phyloP scores from a whole-genome alignment of 2,888 invertebrate species.

The Cremastinae sp. region DNA sequence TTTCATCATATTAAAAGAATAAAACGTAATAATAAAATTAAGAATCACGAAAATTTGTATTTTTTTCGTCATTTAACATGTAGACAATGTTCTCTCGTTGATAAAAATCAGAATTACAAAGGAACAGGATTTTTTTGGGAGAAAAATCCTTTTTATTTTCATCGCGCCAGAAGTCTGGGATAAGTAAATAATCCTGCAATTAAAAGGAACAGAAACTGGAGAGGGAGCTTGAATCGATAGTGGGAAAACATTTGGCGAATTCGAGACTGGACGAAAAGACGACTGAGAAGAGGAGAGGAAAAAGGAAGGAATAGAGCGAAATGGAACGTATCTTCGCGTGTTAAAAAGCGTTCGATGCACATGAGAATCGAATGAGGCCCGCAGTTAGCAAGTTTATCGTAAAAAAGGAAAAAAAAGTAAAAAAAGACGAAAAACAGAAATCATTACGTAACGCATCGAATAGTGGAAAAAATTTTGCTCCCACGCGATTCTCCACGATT shows the following conservation, averaged over 20 bases:
- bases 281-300: slow-evolving; percentile 25
- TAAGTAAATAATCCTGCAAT: slow-evolving; percentile 67
- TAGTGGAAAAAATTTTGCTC: slow-evolving; percentile 10
- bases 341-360: slow-evolving; percentile 35
- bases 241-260: slow-evolving; percentile 33
- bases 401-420: not conserved
- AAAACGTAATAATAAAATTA: too few species aligned
- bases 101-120: too few species aligned
- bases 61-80: too few species aligned
- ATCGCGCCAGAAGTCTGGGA: slow-evolving; percentile 50
- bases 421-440: not conserved
- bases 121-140: slow-evolving; percentile 4
- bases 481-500: slow-evolving; percentile 9
- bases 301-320: slow-evolving; percentile 19
- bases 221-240: slow-evolving; percentile 47
- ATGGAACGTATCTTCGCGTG: slow-evolving; percentile 51
- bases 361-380: slow-evolving; percentile 23
- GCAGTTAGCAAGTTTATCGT: slow-evolving; percentile 29
- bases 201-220: slow-evolving; percentile 52
- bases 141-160: slow-evolving; percentile 20
- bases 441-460: slow-evolving; percentile 26
- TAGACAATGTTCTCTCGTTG: too few species aligned
- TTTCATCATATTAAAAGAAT: too few species aligned
- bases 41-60: too few species aligned
- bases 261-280: slow-evolving; percentile 21